Evolutionary conservation across 2,888 invertebrate genomes (phyloP), one percentile per base, ranked within the genome.

Genomic region (Pollenia angustigena): DNA sequence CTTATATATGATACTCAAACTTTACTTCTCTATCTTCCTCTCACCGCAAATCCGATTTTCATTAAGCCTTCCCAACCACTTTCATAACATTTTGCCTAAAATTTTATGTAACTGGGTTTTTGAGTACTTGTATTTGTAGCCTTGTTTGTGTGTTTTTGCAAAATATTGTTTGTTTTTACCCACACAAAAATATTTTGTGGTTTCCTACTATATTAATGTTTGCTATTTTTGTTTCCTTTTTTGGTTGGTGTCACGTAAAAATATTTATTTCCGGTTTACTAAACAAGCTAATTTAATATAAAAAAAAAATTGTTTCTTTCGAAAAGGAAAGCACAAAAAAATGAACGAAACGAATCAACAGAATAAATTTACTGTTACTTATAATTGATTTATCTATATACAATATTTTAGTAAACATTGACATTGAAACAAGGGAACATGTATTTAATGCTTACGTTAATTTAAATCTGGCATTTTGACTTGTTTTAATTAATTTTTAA

Each of bases 211-310:
- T 46, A 44, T 79, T 72, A 75, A 78, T 72, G 32, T 54, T 46
- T 69, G 2, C 1, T 23, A 1, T 23, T 23, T 78, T 74, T 62
- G 46, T 32, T 18, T 46, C 16, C 14, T 11, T 71, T 68, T 78
- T 71, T 78, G 52, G 23, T 58, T 60, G 71, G 32, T 76, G 76
- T 82, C 82, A 79, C 79, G 82, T 71, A 74, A 46, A 75, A 76
- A 54, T 83, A 74, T 80, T 72, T 80, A 64, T 74, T 75, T 71
- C 56, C 32, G 71, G 18, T 72, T 81, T 80, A 76, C 76, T 83
- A 80, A 80, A 64, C 80, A 76, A 85, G 64, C 75, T 85, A 79
- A 85, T 85, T 85, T 85, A 71, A 42, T 74, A 44, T 18, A 69
- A 10, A 14, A 11, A n/a, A n/a, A 52, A 11, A 60, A 62, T 76